phyloP scores from a whole-genome alignment of 2,113 vertebrate genomes.

The Sinosuthora webbiana region DNA sequence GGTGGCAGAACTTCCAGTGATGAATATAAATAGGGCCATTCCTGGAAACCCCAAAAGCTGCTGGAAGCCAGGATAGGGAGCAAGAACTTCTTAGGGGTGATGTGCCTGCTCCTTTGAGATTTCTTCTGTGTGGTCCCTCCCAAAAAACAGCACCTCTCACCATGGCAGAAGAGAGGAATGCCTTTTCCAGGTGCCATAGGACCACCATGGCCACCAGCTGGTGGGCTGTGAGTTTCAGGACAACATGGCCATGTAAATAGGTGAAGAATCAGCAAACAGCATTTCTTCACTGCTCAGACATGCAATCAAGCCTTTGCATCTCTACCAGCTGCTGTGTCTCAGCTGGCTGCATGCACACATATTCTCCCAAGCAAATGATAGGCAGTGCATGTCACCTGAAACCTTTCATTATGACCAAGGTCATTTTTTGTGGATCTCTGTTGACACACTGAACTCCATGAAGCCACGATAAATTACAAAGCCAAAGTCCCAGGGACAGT shows the following conservation, averaged over 20 bases:
- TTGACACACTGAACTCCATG: not conserved
- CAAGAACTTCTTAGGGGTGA: not conserved
- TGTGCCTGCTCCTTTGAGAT: accelerated
- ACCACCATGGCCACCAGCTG: not conserved
- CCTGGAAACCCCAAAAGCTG: not conserved
- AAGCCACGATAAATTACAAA: not conserved
- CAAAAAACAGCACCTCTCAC: not conserved
- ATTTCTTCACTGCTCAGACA: not conserved
- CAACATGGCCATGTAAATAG: not conserved
- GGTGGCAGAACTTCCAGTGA: not conserved
- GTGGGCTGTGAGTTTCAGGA: not conserved
- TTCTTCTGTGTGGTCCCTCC: not conserved
- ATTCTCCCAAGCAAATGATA: not conserved
- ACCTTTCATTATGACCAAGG: not conserved
- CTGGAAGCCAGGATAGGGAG: not conserved
- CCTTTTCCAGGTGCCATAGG: not conserved
- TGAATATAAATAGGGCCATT: not conserved
- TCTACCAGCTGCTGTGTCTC: not conserved
- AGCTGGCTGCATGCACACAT: not conserved
- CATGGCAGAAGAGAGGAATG: not conserved
- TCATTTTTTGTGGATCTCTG: not conserved
- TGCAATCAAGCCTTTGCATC: not conserved
- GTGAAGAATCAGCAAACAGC: not conserved
- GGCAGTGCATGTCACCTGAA: not conserved
- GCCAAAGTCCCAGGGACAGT: not conserved